Percentiles rank a stretch among this genome's conserved stretches.
phyloP scores from a whole-genome alignment of 2,797 vertebrate species.

The Nyctalus aviator region DNA sequence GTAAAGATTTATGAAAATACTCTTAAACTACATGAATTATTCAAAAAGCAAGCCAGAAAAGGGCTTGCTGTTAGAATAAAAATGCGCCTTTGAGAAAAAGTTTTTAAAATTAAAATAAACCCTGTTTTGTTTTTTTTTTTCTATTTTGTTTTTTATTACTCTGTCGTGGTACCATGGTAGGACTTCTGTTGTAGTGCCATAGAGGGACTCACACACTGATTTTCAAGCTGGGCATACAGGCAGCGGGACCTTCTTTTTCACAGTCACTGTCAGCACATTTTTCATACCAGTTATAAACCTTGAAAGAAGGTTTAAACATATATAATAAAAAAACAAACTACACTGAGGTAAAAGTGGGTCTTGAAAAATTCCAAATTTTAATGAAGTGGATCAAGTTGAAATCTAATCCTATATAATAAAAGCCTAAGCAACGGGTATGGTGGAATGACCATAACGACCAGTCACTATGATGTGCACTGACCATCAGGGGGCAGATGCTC shows the following conservation, averaged over 20 bases:
- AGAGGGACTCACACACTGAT: not conserved
- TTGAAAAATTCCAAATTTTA: not conserved
- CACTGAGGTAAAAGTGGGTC: not conserved
- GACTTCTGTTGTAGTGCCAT: not conserved
- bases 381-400: not conserved
- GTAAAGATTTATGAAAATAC: not conserved
- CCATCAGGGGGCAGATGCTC: too few relatives aligned
- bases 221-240: not conserved
- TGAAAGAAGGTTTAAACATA: not conserved
- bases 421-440: too few relatives aligned
- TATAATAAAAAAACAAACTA: not conserved
- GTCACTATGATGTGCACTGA: too few relatives aligned
- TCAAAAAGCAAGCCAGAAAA: not conserved
- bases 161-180: accelerated
- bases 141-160: not conserved
- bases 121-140: not conserved
- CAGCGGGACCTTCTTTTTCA: not conserved
- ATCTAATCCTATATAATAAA: too few relatives aligned
- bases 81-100: conserved; percentile 9
- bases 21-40: not conserved
- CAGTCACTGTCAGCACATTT: not conserved
- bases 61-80: not conserved
- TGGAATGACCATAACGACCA: too few relatives aligned
- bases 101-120: not conserved
- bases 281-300: not conserved